These are phyloP conservation scores for Luperina nickerlii DNA, from an alignment of 2,888 invertebrate species.

Conservation along the genomic window DNA sequence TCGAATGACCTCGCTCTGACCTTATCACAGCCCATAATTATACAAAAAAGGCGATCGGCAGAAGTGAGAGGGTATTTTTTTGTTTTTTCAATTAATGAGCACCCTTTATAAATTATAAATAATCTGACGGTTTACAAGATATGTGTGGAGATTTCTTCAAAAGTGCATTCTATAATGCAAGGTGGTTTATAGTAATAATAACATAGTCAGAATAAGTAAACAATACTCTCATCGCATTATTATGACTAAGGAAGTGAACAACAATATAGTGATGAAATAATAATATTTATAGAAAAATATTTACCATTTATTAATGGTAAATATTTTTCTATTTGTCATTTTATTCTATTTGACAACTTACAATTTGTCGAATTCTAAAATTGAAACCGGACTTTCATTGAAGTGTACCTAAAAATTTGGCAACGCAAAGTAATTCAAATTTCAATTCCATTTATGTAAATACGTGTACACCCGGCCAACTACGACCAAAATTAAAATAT, in stretches of 20 bases:
- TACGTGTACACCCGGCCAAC: background rate
- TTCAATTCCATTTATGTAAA: conserved; percentile 7
- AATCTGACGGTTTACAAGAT: conserved; percentile 7
- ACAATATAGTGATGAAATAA: too few species aligned
- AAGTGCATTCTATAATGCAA: background rate
- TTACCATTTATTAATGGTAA: too few species aligned
- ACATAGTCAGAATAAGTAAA: background rate
- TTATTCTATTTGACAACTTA: background rate
- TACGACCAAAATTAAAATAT: background rate
- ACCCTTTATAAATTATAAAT: conserved; percentile 64
- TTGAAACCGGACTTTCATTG: background rate
- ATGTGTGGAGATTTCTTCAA: background rate
- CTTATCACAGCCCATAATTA: conserved; percentile 79
- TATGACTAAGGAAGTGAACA: too few species aligned
- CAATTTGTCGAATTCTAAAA: background rate
- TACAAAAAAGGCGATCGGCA: conserved; percentile 72
- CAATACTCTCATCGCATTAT: background rate
- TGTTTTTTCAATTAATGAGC: conserved; percentile 43
- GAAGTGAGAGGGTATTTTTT: conserved; percentile 74
- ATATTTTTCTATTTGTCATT: background rate
- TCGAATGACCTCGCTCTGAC: conserved; percentile 79
- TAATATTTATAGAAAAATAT: too few species aligned
- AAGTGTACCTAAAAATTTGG: background rate
- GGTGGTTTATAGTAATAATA: background rate
- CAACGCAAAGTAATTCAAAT: conserved; percentile 1